Conservation (phyloP, 1,140 invertebrate genomes). For the Papilio aristodemus region DNA sequence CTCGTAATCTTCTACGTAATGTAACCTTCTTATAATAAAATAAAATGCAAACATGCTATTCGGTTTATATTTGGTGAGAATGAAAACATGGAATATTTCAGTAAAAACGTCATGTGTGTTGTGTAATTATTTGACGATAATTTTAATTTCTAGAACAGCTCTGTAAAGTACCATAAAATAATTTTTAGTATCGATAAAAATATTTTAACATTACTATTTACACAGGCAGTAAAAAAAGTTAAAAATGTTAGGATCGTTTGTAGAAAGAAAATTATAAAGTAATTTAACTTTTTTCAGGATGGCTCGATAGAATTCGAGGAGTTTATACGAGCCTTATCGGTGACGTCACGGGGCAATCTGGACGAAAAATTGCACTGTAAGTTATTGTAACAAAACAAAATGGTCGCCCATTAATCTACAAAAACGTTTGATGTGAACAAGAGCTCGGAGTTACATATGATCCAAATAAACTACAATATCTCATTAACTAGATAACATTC, state of each 20-base stretch:
- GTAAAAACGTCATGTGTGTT: too few species aligned
- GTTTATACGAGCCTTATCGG: constrained; percentile 96
- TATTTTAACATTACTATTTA: neutral
- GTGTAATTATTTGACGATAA: too few species aligned
- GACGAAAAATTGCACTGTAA: constrained; percentile 98
- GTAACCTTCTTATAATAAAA: too few species aligned
- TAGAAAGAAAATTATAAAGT: neutral
- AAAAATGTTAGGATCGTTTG: too few species aligned
- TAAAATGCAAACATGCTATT: too few species aligned
- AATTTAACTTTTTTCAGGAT: constrained; percentile 85
- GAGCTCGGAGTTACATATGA: neutral
- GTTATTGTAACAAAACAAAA: constrained; percentile 68
- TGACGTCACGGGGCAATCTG: constrained; percentile 96
- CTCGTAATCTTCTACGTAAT: too few species aligned
- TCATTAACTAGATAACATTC: neutral
- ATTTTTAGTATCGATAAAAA: neutral
- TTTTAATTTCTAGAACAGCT: too few species aligned
- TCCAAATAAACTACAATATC: neutral
- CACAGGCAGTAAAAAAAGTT: too few species aligned
- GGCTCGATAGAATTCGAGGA: constrained; percentile 99
- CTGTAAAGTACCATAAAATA: too few species aligned
- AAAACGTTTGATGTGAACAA: neutral
- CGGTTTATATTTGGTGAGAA: too few species aligned
- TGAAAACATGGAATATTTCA: too few species aligned
- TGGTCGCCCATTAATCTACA: neutral